A percentile compares a stretch with the other conserved stretches of the same genome.
phyloP scores from a whole-genome alignment of 2,888 invertebrate genomes.

The Protophormia terraenovae region DNA sequence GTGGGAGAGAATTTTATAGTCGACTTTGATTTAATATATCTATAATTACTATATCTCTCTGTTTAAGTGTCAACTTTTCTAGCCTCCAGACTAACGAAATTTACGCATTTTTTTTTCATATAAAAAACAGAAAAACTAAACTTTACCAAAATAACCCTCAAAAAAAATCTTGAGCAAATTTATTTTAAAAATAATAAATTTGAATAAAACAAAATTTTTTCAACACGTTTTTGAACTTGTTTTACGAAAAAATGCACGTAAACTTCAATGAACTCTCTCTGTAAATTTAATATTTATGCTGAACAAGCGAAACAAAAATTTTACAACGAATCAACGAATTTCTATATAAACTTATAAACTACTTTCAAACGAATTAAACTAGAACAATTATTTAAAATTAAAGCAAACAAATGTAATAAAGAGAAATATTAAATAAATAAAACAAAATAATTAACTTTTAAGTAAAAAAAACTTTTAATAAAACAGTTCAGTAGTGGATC shows the following conservation, averaged over 20 bases:
- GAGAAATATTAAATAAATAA: not conserved
- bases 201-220: not conserved
- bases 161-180: conserved; percentile 8
- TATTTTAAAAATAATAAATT: not conserved
- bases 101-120: not conserved
- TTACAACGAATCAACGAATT: conserved; percentile 28
- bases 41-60: not conserved
- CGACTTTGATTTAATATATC: too few species aligned
- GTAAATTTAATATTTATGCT: conserved; percentile 21
- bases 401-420: conserved; percentile 26
- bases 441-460: not conserved
- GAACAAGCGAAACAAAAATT: conserved; percentile 21
- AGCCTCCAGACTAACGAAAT: not conserved
- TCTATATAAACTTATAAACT: conserved; percentile 53
- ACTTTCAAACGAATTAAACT: conserved; percentile 25
- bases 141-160: conserved; percentile 16
- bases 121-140: not conserved
- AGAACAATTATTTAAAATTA: conserved; percentile 23
- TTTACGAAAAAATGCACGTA: not conserved
- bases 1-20: too few species aligned
- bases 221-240: conserved; percentile 63
- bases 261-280: conserved; percentile 48
- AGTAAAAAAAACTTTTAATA: not conserved
- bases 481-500: conserved; percentile 8
- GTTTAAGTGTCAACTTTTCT: not conserved